Evolutionary conservation across 1,140 invertebrate genomes (phyloP).

Genomic region (Harpegnathos saltator): DNA sequence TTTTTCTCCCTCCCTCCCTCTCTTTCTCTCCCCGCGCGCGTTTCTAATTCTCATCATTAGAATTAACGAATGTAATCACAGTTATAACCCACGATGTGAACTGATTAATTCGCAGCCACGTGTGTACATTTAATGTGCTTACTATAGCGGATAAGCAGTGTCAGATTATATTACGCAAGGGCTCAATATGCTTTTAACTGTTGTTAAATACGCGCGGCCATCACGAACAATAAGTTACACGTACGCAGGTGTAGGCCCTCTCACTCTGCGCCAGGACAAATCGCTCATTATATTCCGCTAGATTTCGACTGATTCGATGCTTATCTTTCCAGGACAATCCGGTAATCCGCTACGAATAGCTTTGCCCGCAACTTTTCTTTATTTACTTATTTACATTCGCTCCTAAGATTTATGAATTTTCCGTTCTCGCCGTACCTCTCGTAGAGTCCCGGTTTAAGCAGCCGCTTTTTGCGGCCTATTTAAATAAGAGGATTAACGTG

Average conservation of each 20-base stretch:
- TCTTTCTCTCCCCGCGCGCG: neutral
- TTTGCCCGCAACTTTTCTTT: neutral
- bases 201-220: neutral
- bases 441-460: neutral
- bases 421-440: too few relatives aligned
- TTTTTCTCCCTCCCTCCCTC: neutral
- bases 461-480: neutral
- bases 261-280: neutral
- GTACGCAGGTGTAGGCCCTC: neutral
- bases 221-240: neutral
- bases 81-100: slow-evolving; percentile 19
- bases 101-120: slow-evolving; percentile 24
- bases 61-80: slow-evolving; percentile 54
- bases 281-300: neutral
- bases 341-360: neutral
- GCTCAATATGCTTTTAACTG: slow-evolving; percentile 20
- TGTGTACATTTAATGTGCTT: slow-evolving; percentile 36
- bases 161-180: slow-evolving; percentile 13
- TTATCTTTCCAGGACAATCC: neutral
- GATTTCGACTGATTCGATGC: neutral
- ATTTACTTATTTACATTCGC: neutral
- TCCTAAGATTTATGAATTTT: neutral
- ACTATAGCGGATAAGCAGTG: slow-evolving; percentile 9
- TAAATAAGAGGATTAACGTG: neutral
- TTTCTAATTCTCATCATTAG: slow-evolving; percentile 25